Percentiles rank a stretch among this genome's conserved stretches.
These are phyloP conservation scores for Alligator sinensis DNA, from an alignment of 2,113 vertebrate species.

Conservation along the genomic window DNA sequence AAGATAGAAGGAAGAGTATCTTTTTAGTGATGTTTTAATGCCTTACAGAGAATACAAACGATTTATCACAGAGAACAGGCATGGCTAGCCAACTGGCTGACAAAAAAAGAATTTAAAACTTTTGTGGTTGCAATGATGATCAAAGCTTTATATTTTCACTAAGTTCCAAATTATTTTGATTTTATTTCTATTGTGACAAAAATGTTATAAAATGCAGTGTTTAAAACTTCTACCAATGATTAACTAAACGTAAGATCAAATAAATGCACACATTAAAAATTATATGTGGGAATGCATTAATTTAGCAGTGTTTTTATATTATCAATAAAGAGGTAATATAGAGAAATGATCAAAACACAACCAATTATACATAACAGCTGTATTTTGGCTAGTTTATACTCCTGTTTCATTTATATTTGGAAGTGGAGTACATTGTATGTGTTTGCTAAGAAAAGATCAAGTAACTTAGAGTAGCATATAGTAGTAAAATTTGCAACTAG, in stretches of 20 bases:
- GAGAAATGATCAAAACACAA: neutral
- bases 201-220: neutral
- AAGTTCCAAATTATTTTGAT: neutral
- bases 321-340: neutral
- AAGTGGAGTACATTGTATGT: neutral
- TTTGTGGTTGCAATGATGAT: neutral
- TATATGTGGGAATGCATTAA: neutral
- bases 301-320: neutral
- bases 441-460: neutral
- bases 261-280: neutral
- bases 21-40: conserved; percentile 22
- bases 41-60: neutral
- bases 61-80: neutral
- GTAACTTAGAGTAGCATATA: neutral
- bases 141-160: neutral
- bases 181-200: neutral
- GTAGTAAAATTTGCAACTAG: neutral
- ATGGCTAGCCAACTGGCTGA: neutral
- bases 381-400: neutral
- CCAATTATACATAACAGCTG: neutral
- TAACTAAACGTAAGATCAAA: neutral
- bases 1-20: neutral
- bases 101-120: neutral
- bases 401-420: neutral
- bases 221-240: neutral